These are phyloP conservation scores for Antheraea pernyi DNA, from an alignment of 1,140 invertebrate species.

Conservation along the genomic window DNA sequence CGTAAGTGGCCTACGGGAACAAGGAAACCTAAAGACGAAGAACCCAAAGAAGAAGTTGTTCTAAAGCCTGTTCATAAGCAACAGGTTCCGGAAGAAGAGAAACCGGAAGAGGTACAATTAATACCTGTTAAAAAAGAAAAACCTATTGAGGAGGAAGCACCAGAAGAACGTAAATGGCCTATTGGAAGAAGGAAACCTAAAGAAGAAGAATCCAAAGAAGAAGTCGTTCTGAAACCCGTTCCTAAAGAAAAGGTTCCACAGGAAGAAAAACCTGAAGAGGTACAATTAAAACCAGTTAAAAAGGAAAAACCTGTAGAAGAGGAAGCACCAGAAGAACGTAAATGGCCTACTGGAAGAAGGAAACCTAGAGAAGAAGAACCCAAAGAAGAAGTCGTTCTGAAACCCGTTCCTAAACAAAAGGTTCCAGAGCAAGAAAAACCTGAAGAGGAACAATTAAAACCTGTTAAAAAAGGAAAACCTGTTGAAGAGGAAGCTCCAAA, in stretches of 20 bases:
- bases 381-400: constrained; percentile 76
- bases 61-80: constrained; percentile 29
- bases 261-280: constrained; percentile 42
- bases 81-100: constrained; percentile 25
- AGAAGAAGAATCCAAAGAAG: constrained; percentile 38
- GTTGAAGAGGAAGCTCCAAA: constrained; percentile 50
- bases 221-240: constrained; percentile 31
- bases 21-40: constrained; percentile 25
- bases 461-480: constrained; percentile 31
- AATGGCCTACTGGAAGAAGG: constrained; percentile 25
- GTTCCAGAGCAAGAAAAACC: constrained; percentile 35
- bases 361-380: constrained; percentile 41
- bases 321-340: constrained; percentile 39
- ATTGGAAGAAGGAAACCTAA: constrained; percentile 58
- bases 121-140: constrained; percentile 36
- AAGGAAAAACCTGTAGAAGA: constrained; percentile 26
- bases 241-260: constrained; percentile 22
- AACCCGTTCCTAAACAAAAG: constrained; percentile 54
- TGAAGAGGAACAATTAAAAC: constrained; percentile 35
- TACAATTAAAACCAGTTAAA: constrained; percentile 40
- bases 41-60: constrained; percentile 28
- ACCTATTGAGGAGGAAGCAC: constrained; percentile 36
- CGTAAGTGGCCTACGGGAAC: constrained; percentile 23
- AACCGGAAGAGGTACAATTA: constrained; percentile 31
- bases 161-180: constrained; percentile 69